Base-by-base conservation (phyloP, 2,113 vertebrate species). In the Ascaphus truei region DNA sequence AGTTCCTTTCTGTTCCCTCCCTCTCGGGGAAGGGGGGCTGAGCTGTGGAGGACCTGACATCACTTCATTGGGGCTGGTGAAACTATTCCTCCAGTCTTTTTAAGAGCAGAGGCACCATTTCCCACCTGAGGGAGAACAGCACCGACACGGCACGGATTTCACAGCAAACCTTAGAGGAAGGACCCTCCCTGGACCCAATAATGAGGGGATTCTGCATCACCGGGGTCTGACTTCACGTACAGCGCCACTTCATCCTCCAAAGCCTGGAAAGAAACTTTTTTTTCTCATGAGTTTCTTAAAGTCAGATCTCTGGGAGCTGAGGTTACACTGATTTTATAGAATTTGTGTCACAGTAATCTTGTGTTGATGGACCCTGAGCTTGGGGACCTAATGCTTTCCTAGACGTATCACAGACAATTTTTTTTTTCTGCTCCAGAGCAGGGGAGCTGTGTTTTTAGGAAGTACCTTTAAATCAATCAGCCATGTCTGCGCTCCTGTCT, bases 381-480 rank as follows among this genome's bases (percentile, higher is more conserved):
- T 2, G 13, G 11, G 8, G 15, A n/a, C n/a, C n/a, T 12, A 20
- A 47, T 27, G 15, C 15, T 56, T 55, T 15, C 27, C 29, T 66
- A 66, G 50, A n/a, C 25, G n/a, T n/a, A n/a, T n/a, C n/a, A n/a
- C n/a, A n/a, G n/a, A n/a, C n/a, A n/a, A n/a, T n/a, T n/a, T 47
- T 20, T 10, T 22, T 43, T 5, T 13, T 18, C 15, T 47, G 43
- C 16, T 47, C 18, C 11, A 22, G 43, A 47, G 23, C 7, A 47
- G 20, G 43, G 18, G 3, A 47, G 43, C 43, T 47, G 5, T 3
- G n/a, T 13, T 6, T n/a, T n/a, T n/a, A n/a, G n/a, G n/a, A n/a
- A n/a, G n/a, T 16, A 5, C 18, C 58, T 33, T 62, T 9, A 2
- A 3, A n/a, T 86, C 79, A 88, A 84, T 73, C 65, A 86, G 67